Percentiles rank a stretch among this genome's conserved stretches.
These are phyloP conservation scores for Botrylloides violaceus DNA, from an alignment of 23 tunicate species.

Conservation along the genomic window DNA sequence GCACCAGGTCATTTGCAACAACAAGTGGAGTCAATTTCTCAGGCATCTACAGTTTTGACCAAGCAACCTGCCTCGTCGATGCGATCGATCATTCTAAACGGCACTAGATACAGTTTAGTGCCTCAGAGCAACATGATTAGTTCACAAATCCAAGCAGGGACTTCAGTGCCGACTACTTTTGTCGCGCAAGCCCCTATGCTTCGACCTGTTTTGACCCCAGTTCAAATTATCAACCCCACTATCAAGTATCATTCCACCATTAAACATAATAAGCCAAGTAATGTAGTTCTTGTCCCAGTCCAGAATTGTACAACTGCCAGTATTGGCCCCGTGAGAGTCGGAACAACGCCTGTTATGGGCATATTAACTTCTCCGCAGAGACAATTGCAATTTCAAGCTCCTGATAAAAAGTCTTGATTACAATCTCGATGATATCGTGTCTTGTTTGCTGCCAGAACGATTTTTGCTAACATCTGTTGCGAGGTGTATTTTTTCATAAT, in stretches of 20 bases:
- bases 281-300: constrained; percentile 5
- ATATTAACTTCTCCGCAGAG: constrained; percentile 2
- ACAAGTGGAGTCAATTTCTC: neutral
- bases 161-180: neutral
- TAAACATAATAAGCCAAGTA: neutral
- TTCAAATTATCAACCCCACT: constrained; percentile 16
- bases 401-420: neutral
- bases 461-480: too few species aligned
- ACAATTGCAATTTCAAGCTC: neutral
- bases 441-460: neutral
- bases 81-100: neutral
- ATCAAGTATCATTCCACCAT: neutral
- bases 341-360: neutral
- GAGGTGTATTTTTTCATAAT: too few species aligned
- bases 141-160: neutral
- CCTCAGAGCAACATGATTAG: neutral
- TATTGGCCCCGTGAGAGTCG: neutral
- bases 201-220: constrained; percentile 9
- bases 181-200: constrained; percentile 1
- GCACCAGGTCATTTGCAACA: neutral
- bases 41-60: neutral
- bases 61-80: neutral
- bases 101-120: neutral
- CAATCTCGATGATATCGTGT: neutral
- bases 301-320: neutral